phyloP scores from a whole-genome alignment of 2,797 vertebrate species.

The Emys orbicularis region DNA sequence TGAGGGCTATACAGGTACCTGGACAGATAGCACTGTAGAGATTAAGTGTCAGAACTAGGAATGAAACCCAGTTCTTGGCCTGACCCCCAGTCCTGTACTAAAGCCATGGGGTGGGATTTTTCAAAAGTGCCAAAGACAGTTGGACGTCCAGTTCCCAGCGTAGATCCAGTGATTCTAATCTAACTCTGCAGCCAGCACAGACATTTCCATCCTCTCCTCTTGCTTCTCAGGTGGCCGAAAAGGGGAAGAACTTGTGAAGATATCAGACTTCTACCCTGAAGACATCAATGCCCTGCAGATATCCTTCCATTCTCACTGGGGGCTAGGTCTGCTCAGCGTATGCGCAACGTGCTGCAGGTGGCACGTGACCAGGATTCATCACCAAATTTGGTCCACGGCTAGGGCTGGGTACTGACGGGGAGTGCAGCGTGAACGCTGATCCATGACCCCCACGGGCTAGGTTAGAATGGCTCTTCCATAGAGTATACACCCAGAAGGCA shows the following conservation, averaged over 20 bases:
- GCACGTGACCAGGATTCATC: too few species aligned
- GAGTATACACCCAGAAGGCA: not conserved
- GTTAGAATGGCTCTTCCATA: not conserved
- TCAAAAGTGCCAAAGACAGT: not conserved
- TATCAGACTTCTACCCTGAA: constrained; percentile 89
- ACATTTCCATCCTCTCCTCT: not conserved
- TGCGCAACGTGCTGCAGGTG: too few species aligned
- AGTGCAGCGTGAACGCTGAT: too few species aligned
- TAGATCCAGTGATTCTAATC: not conserved
- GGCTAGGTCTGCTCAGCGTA: too few species aligned
- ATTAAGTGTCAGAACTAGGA: not conserved
- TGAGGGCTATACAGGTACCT: not conserved
- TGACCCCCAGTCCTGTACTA: not conserved
- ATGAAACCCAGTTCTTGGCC: not conserved
- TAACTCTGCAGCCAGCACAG: not conserved
- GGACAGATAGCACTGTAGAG: too few species aligned
- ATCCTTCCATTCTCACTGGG: constrained; percentile 82
- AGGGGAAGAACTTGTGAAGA: constrained; percentile 74
- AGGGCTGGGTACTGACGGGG: too few species aligned
- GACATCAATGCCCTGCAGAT: constrained; percentile 92
- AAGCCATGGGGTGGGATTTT: not conserved
- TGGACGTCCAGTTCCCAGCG: not conserved
- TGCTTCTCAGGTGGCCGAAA: constrained; percentile 83
- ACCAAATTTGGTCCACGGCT: too few species aligned
- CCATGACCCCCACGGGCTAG: not conserved